These are phyloP conservation scores for Achatina immaculata DNA, from an alignment of 1,140 invertebrate genomes.

Conservation along the genomic window DNA sequence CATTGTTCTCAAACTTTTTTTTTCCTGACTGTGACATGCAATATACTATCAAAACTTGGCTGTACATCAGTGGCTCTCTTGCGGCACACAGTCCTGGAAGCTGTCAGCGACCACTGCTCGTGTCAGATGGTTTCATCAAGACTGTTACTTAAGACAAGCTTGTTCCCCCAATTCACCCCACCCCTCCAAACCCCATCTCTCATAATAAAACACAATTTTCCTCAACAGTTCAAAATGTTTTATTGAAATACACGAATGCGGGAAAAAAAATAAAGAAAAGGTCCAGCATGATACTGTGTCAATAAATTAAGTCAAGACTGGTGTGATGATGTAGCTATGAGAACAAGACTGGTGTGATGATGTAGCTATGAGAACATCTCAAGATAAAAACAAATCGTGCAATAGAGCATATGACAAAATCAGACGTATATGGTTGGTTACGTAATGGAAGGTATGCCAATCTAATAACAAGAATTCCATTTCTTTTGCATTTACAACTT, in stretches of 20 bases:
- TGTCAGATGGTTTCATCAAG: no score
- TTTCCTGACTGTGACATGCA: no score
- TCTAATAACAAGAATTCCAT: no score
- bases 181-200: background rate
- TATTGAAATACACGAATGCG: constrained; percentile 22
- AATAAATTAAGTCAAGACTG: background rate
- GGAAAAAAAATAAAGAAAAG: background rate
- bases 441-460: background rate
- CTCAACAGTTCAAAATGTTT: constrained; percentile 11
- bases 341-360: no score
- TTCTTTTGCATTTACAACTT: no score
- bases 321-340: background rate
- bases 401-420: background rate
- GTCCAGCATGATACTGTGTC: background rate
- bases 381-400: background rate
- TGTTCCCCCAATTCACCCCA: background rate
- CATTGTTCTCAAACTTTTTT: no score
- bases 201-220: background rate
- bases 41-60: no score
- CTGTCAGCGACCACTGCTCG: no score
- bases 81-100: no score
- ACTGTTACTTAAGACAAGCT: no score
- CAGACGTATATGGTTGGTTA: background rate
- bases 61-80: no score
- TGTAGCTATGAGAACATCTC: background rate